phyloP scores from a whole-genome alignment of 2,888 invertebrate genomes.

The Caenorhabditis angaria region DNA sequence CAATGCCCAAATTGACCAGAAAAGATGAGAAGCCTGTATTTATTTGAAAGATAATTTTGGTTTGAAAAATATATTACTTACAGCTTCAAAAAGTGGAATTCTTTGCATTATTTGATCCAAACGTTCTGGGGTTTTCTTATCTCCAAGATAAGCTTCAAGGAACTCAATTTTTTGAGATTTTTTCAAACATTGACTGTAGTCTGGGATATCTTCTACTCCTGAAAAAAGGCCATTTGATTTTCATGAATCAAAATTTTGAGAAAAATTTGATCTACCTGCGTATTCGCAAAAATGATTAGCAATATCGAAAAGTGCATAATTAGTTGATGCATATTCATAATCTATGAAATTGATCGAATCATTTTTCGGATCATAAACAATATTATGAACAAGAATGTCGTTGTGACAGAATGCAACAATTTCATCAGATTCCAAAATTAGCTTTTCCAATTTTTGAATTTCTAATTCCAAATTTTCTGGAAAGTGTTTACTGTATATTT shows the following conservation, averaged over 20 bases:
- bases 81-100: slow-evolving; percentile 64
- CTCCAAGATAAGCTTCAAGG: slow-evolving; percentile 56
- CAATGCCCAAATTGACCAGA: slow-evolving; percentile 70
- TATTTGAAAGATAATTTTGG: neutral
- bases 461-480: slow-evolving; percentile 12
- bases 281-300: slow-evolving; percentile 98
- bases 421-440: slow-evolving; percentile 32
- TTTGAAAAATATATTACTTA: slow-evolving; percentile 37
- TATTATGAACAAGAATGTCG: slow-evolving; percentile 92
- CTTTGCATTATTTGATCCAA: slow-evolving; percentile 43
- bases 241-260: no score
- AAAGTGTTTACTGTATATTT: slow-evolving; percentile 32
- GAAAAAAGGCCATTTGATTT: slow-evolving; percentile 9
- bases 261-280: slow-evolving; percentile 80
- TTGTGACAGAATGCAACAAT: slow-evolving; percentile 91
- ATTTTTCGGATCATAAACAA: slow-evolving; percentile 77
- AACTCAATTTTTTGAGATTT: slow-evolving; percentile 54
- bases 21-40: slow-evolving; percentile 69
- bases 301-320: slow-evolving; percentile 94
- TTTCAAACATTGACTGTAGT: slow-evolving; percentile 61
- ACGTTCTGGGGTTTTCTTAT: slow-evolving; percentile 19
- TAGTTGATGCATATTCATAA: slow-evolving; percentile 92
- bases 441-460: slow-evolving; percentile 24
- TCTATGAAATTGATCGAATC: slow-evolving; percentile 86
- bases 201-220: slow-evolving; percentile 69